These are phyloP conservation scores for Dendrolimus houi DNA, from an alignment of 2,888 invertebrate genomes.

Conservation along the genomic window DNA sequence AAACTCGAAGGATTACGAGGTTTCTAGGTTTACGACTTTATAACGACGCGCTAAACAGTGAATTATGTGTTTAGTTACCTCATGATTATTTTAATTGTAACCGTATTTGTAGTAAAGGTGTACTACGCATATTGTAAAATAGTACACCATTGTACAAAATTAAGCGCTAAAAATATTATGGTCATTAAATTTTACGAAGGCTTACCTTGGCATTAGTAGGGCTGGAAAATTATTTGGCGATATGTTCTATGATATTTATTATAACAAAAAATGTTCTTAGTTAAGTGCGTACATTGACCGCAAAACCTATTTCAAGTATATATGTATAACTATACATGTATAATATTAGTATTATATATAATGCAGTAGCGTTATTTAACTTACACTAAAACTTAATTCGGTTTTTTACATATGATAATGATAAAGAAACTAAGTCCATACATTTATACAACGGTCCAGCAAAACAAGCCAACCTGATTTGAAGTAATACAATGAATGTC, in stretches of 20 bases:
- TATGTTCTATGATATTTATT: background rate
- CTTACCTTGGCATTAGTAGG: background rate
- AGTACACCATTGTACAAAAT: background rate
- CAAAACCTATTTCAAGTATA: background rate
- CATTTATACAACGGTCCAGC: too few relatives aligned
- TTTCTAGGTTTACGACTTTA: slow-evolving; percentile 70
- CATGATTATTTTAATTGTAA: slow-evolving; percentile 25
- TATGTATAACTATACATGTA: too few relatives aligned
- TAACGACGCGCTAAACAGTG: slow-evolving; percentile 60
- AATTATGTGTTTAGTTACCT: slow-evolving; percentile 38
- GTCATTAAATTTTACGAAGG: background rate
- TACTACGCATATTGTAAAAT: slow-evolving; percentile 2
- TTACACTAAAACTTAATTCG: too few relatives aligned
- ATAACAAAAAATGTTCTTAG: background rate
- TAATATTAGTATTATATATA: too few relatives aligned
- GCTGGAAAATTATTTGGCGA: background rate
- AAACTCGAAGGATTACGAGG: slow-evolving; percentile 37
- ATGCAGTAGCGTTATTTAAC: too few relatives aligned
- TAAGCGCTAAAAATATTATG: background rate
- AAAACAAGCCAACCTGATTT: too few relatives aligned
- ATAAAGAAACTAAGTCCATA: too few relatives aligned
- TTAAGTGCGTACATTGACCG: background rate
- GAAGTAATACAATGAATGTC: too few relatives aligned
- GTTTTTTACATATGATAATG: too few relatives aligned
- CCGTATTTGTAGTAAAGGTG: slow-evolving; percentile 10